Base-by-base conservation (phyloP, 2,888 invertebrate species). In the Orgyia antiqua region DNA sequence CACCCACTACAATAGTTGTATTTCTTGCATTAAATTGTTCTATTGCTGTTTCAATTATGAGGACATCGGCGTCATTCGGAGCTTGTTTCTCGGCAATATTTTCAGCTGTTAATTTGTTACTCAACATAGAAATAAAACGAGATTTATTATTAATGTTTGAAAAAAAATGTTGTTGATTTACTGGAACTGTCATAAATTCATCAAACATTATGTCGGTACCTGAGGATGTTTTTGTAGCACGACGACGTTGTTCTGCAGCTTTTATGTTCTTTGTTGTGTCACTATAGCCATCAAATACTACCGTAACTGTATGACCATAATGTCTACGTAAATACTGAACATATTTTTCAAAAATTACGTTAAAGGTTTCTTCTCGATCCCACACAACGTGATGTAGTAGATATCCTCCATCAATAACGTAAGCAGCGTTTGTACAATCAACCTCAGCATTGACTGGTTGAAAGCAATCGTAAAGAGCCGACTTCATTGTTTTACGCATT, bases 201-300 rank as follows among this genome's bases (percentile, higher is more conserved):
- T 31, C 31, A 31, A 31, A 36, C 1, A 31, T 12, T 1, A 37
- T 30, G 9, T 33, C 37, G n/a, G 23, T 4, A 23, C 8, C n/a
- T 27, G 32, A 29, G 1, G 32, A 29, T 29, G 32, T 29, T 29
- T 10, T 11, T 36, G 9, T 11, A 11, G 10, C 4, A 39, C 49
- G 47, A 37, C 31, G 39, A 13, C 17, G 15, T 13, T 26, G 26
- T 17, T 26, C 26, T 17, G 20, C 43, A 32, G 37, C 11, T 51
- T 37, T 19, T 42, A 41, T 28, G 45, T 45, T 29, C 42, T 43
- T 24, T 48, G 23, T 28, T 17, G 15, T 9, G 15, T 24, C 9
- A 24, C 13, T 10, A 20, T 13, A 28, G 12, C 9, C 26, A 11
- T 26, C 18, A 26, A 26, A 26, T 23, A 26, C 26, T 20, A 26